A percentile compares a stretch with the other conserved stretches of the same genome.
Conservation (phyloP, 1,140 invertebrate species). For the Macrobrachium nipponense region DNA sequence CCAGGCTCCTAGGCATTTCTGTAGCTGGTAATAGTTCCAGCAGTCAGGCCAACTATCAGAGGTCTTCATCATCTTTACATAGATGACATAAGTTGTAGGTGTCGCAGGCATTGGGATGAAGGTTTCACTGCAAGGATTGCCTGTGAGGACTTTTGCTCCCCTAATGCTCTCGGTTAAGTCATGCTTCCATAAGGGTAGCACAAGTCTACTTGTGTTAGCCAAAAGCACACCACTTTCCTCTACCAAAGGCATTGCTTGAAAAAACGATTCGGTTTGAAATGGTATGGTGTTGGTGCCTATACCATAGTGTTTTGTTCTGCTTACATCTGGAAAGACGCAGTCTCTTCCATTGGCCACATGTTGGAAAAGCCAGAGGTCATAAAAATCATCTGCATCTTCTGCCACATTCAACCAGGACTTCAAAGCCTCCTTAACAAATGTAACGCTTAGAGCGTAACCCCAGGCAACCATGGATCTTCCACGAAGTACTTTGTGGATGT, state of each 20-base stretch:
- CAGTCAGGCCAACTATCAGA: slow-evolving; percentile 25
- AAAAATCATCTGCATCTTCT: slow-evolving; percentile 5
- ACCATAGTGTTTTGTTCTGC: slow-evolving; percentile 50
- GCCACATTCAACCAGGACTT: slow-evolving; percentile 26
- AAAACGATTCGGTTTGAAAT: not conserved
- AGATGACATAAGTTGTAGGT: too few relatives aligned
- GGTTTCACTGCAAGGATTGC: too few relatives aligned
- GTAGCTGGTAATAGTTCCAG: slow-evolving; percentile 24
- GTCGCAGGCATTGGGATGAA: too few relatives aligned
- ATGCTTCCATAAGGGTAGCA: too few relatives aligned
- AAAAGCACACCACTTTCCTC: not conserved
- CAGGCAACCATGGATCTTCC: slow-evolving; percentile 52
- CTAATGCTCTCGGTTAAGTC: too few relatives aligned
- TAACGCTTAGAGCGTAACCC: slow-evolving; percentile 52
- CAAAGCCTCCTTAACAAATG: slow-evolving; percentile 42
- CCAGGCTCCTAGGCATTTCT: not conserved
- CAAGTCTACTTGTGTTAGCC: too few relatives aligned
- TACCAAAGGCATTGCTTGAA: not conserved
- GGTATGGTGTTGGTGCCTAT: slow-evolving; percentile 45
- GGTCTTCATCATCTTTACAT: not conserved
- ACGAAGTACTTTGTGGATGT: slow-evolving; percentile 26
- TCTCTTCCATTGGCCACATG: slow-evolving; percentile 35
- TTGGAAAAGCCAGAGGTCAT: slow-evolving; percentile 58
- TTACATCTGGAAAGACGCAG: slow-evolving; percentile 57
- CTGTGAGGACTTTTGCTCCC: too few relatives aligned